A percentile compares a stretch with the other conserved stretches of the same genome.
These are phyloP conservation scores for Octopus bimaculoides DNA, from an alignment of 1,140 invertebrate species.

Conservation along the genomic window DNA sequence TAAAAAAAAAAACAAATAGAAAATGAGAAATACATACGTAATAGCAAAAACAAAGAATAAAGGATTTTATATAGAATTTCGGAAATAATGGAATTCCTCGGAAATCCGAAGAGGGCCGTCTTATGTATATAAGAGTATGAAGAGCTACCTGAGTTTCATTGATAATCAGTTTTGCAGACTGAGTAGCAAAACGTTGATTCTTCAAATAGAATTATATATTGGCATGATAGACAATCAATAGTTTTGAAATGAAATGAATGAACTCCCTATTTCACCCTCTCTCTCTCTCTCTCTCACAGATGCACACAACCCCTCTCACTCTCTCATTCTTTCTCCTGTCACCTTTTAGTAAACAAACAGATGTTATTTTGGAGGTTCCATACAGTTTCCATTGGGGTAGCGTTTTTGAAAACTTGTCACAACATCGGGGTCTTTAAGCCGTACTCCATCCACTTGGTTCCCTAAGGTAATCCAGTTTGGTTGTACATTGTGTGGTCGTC, in stretches of 20 bases:
- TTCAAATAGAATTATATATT: too few relatives aligned
- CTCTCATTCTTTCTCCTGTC: neutral
- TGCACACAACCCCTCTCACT: neutral
- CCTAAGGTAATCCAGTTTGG: constrained; percentile 97
- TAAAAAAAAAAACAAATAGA: too few relatives aligned
- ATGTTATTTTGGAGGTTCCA: constrained; percentile 55
- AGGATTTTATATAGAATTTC: too few relatives aligned
- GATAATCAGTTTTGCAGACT: too few relatives aligned
- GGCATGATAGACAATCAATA: too few relatives aligned
- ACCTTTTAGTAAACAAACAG: neutral
- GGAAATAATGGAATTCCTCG: too few relatives aligned
- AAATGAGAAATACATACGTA: too few relatives aligned
- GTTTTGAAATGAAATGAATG: neutral
- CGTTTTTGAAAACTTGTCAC: constrained; percentile 84
- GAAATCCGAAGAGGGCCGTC: too few relatives aligned
- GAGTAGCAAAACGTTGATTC: too few relatives aligned
- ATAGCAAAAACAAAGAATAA: too few relatives aligned
- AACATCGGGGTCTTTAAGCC: constrained; percentile 87
- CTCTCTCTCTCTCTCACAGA: neutral
- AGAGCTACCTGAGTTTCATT: too few relatives aligned
- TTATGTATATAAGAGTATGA: too few relatives aligned
- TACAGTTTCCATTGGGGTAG: constrained; percentile 91
- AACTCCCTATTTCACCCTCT: neutral
- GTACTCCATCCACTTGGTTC: constrained; percentile 93
- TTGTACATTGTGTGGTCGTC: constrained; percentile 94